Percentiles rank a stretch among this genome's conserved stretches.
Evolutionary conservation across 2,888 invertebrate genomes (phyloP).

Genomic region (Troides oblongomaculatus): DNA sequence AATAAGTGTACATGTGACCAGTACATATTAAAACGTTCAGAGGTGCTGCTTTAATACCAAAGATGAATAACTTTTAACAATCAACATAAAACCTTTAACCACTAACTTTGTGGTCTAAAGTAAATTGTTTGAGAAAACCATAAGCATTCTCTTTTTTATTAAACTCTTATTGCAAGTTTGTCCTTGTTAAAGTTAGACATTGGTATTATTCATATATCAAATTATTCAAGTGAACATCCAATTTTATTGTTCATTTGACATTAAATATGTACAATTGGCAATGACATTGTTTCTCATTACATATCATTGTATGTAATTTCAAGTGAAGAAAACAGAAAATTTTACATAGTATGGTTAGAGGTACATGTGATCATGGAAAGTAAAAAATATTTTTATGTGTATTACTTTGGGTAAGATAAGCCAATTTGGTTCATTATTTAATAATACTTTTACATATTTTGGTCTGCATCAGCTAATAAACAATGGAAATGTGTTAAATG

Average conservation of each 20-base stretch:
- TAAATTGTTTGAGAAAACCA: not conserved
- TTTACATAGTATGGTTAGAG: too few species aligned
- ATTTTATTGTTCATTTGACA: not conserved
- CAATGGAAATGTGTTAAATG: too few species aligned
- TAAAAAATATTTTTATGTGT: too few species aligned
- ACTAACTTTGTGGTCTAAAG: not conserved
- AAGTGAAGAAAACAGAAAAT: not conserved
- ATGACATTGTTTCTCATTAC: too few species aligned
- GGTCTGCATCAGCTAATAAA: too few species aligned
- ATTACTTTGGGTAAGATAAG: too few species aligned
- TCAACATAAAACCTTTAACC: not conserved
- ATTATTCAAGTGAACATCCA: not conserved
- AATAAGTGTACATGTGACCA: not conserved
- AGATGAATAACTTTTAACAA: constrained; percentile 1
- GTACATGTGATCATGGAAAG: too few species aligned
- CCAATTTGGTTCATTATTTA: too few species aligned
- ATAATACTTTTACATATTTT: too few species aligned
- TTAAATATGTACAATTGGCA: not conserved
- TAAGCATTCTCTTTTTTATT: not conserved
- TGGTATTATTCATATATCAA: not conserved
- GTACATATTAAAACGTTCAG: not conserved
- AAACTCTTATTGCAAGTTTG: not conserved
- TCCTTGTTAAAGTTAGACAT: not conserved
- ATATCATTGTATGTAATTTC: too few species aligned
- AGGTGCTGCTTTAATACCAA: constrained; percentile 1